Evolutionary conservation across 2,888 invertebrate species (phyloP), one percentile per base, ranked within the genome.

Genomic region (Leucozona laternaria): DNA sequence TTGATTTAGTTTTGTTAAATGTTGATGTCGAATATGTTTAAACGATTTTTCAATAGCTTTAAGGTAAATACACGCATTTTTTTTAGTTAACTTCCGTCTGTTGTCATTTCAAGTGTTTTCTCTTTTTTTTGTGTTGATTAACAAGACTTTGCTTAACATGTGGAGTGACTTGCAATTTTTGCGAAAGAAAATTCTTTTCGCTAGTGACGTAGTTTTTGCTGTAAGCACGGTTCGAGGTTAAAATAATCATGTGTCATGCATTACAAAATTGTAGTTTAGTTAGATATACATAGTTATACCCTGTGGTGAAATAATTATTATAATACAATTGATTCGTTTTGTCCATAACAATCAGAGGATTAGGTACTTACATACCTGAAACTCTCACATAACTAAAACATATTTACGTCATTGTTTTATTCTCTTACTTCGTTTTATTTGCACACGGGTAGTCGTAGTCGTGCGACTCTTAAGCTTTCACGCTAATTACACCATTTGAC

Each of bases 1-100:
- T 45, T 17, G 4, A 17, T 31, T 64, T 45, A 5, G n/a, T 68
- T 68, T 68, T n/a, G 53, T 53, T 68, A 28, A 88, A 77, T 66
- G 66, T 66, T 66, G 15, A 79, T 77, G 66, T 79, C 79, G 75
- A 88, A 88, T 87, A 89, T 91, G 89, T 91, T 91, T 72, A 81
- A 90, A 68, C 91, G 91, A 66, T 81, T 91, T 72, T 91, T 91
- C 88, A 88, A 88, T 82, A 89, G 89, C 75, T 90, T 90, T 88
- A 90, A 90, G 90, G 91, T 91, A 91, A 91, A 89, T 72, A 34
- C 28, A 57, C 57, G 15, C 57, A 22, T 57, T 25, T 71, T 40
- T 25, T 70, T 68, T 68, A 66, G 55, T 70, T 62, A 34, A 34
- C 17, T 11, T 40, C 20, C 11, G 31, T 10, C 13, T 34, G 48